These are phyloP conservation scores for Papilio elwesi DNA, from an alignment of 2,888 invertebrate genomes.

Conservation along the genomic window DNA sequence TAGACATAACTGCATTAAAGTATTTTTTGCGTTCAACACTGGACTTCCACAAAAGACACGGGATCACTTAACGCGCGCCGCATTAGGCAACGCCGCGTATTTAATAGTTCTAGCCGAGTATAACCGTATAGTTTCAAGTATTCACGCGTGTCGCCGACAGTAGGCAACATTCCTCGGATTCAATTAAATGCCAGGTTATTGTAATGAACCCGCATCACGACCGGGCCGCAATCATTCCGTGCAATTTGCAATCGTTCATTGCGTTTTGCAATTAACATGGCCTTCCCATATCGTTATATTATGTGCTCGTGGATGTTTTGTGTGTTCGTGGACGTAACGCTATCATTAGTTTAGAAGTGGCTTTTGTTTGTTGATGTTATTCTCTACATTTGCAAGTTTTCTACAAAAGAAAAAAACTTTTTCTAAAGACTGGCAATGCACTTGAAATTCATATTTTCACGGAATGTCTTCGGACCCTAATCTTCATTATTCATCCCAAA, in stretches of 20 bases:
- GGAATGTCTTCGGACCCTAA: too few relatives aligned
- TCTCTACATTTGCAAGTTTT: too few relatives aligned
- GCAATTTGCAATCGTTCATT: conserved; percentile 76
- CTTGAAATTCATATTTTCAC: too few relatives aligned
- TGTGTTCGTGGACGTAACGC: conserved; percentile 48
- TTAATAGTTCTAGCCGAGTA: conserved; percentile 34
- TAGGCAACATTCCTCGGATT: conserved; percentile 65
- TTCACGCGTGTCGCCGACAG: conserved; percentile 52
- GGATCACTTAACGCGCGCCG: conserved; percentile 25
- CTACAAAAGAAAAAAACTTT: too few relatives aligned
- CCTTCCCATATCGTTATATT: conserved; percentile 56
- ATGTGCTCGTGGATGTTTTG: conserved; percentile 44
- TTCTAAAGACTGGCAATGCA: too few relatives aligned
- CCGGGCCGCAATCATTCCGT: conserved; percentile 67
- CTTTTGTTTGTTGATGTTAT: too few relatives aligned
- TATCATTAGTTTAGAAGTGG: conserved; percentile 49
- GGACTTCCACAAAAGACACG: conserved; percentile 29
- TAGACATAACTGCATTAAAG: conserved; percentile 30
- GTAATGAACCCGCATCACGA: conserved; percentile 75
- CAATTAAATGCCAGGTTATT: conserved; percentile 77
- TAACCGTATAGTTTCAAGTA: conserved; percentile 42
- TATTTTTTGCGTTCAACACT: conserved; percentile 19
- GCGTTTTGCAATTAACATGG: conserved; percentile 73
- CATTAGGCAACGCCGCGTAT: conserved; percentile 34
- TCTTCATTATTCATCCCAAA: too few relatives aligned